phyloP scores from a whole-genome alignment of 2,888 invertebrate genomes.

The Plebejus melissa region DNA sequence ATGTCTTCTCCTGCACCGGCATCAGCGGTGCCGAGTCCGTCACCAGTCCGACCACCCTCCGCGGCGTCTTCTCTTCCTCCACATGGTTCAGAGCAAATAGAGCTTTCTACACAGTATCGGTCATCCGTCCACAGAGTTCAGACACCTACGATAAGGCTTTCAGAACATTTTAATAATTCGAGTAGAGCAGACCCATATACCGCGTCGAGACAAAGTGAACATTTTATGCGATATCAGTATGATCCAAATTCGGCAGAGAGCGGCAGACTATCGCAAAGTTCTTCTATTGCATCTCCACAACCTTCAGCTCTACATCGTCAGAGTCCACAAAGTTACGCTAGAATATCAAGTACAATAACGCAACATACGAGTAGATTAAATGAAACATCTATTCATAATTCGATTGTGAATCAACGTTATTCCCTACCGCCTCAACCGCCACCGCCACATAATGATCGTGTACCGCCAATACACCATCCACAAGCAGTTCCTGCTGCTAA shows the following conservation, averaged over 20 bases:
- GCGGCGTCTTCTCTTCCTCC: slow-evolving; percentile 49
- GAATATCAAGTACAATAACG: slow-evolving; percentile 60
- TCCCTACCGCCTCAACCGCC: slow-evolving; percentile 57
- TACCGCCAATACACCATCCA: slow-evolving; percentile 72
- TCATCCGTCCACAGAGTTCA: slow-evolving; percentile 55
- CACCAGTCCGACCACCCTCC: slow-evolving; percentile 50
- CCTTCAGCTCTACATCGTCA: slow-evolving; percentile 59
- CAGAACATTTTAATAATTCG: slow-evolving; percentile 59
- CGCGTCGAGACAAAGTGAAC: slow-evolving; percentile 61
- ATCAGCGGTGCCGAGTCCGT: slow-evolving; percentile 49
- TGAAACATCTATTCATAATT: slow-evolving; percentile 56
- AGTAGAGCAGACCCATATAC: slow-evolving; percentile 67
- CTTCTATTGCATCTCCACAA: slow-evolving; percentile 57
- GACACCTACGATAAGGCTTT: slow-evolving; percentile 58
- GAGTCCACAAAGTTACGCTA: slow-evolving; percentile 64
- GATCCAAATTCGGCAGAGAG: slow-evolving; percentile 54
- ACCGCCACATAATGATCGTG: slow-evolving; percentile 68
- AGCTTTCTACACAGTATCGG: slow-evolving; percentile 52
- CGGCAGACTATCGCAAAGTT: slow-evolving; percentile 54
- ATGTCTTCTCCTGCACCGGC: slow-evolving; percentile 65
- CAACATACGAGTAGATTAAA: slow-evolving; percentile 61
- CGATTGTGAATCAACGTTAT: slow-evolving; percentile 57
- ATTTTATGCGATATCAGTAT: slow-evolving; percentile 61
- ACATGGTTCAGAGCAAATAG: slow-evolving; percentile 52
- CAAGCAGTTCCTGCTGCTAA: slow-evolving; percentile 52